Percentiles rank a stretch among this genome's conserved stretches.
These are phyloP conservation scores for Acanthochromis polyacanthus DNA, from an alignment of 2,113 vertebrate genomes.

Conservation along the genomic window DNA sequence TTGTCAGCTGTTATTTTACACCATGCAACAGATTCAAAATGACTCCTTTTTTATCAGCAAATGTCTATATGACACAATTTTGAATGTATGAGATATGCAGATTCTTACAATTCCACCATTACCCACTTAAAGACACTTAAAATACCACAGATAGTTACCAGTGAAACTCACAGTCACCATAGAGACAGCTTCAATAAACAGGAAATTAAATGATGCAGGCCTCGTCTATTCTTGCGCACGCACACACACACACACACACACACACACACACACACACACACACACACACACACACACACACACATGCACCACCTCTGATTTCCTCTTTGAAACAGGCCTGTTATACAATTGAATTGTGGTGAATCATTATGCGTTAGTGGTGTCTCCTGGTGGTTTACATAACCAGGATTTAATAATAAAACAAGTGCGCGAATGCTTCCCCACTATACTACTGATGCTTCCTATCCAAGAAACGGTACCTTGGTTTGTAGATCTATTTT, in stretches of 20 bases:
- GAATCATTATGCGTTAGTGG: slow-evolving; percentile 66
- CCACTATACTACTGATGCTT: slow-evolving; percentile 63
- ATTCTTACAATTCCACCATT: background rate
- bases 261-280: too few species aligned
- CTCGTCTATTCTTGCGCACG: background rate
- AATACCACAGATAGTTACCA: background rate
- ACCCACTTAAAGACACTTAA: background rate
- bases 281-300: slow-evolving; percentile 14
- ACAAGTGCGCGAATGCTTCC: slow-evolving; percentile 46
- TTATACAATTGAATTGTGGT: slow-evolving; percentile 67
- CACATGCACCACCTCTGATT: slow-evolving; percentile 39
- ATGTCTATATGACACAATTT: slow-evolving; percentile 15
- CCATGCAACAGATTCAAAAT: background rate
- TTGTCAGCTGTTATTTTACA: background rate
- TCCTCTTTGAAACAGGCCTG: slow-evolving; percentile 51
- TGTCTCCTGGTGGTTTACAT: slow-evolving; percentile 69
- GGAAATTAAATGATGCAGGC: slow-evolving; percentile 18
- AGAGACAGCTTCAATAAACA: slow-evolving; percentile 11
- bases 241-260: slow-evolving; percentile 2
- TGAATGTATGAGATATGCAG: background rate
- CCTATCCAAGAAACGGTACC: slow-evolving; percentile 58
- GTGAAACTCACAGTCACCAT: background rate
- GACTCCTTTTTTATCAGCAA: background rate
- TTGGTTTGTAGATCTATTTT: slow-evolving; percentile 69
- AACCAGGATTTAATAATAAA: slow-evolving; percentile 76